Evolutionary conservation across 2,888 invertebrate genomes (phyloP), one percentile per base, ranked within the genome.

Genomic region (Invenusta paracnida): DNA sequence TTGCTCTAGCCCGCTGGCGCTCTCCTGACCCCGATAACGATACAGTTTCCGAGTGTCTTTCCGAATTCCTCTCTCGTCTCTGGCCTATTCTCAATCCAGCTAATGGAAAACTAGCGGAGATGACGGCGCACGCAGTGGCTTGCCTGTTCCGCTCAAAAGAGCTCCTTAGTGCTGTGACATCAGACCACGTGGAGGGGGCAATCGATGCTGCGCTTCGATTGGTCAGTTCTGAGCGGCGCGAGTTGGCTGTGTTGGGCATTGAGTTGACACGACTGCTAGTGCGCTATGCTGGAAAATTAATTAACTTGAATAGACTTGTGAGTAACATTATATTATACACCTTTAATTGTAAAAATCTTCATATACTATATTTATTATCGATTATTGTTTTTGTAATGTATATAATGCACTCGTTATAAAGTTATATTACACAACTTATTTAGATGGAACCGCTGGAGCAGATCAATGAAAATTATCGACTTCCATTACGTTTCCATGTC

Each of bases 401-500:
- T n/a, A n/a, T n/a, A n/a, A n/a, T n/a, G n/a, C n/a, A n/a, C n/a
- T n/a, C n/a, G n/a, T n/a, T n/a, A n/a, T n/a, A n/a, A n/a, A n/a
- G n/a, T n/a, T n/a, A n/a, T n/a, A n/a, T n/a, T n/a, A n/a, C n/a
- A n/a, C n/a, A n/a, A n/a, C 23, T 23, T 73, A 73, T 73, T 73
- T 23, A 73, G 73, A 23, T 73, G 73, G 73, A 73, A 73, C 73
- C 73, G 5, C 73, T 73, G 11, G 11, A 73, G 2, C 17, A 73
- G 5, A 30, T 82, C n/a, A 82, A 29, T 30, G 82, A 82, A 82
- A 2, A 5, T 13, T 27, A 82, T 82, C 82, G 23, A 29, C 82
- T 2, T 27, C 30, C 82, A 29, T 29, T 82, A 29, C 82, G 82
- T 2, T 82, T 82, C 82, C 11, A 29, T 29, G 82, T 82, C 82